Evolutionary conservation across 2,888 invertebrate species (phyloP).

Genomic region (Octonoba sinensis): DNA sequence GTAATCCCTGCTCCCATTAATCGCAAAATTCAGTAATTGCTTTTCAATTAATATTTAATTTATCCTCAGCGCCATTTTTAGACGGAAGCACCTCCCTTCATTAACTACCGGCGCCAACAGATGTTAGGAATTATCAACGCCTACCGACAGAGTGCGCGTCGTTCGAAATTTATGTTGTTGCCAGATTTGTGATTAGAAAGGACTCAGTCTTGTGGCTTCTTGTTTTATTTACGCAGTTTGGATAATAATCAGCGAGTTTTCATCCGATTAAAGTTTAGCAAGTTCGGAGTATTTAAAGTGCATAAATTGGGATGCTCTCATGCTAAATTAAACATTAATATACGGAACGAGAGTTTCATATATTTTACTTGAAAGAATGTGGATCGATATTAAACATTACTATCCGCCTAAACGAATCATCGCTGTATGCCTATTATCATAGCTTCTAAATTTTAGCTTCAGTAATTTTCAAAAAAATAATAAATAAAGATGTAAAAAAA

Average conservation of each 20-base stretch:
- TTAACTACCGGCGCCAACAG: conserved; percentile 45
- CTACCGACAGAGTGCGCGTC: conserved; percentile 8
- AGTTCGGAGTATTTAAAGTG: conserved; percentile 7
- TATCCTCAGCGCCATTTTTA: conserved; percentile 54
- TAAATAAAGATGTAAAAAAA: too few species aligned
- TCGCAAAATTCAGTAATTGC: conserved; percentile 55
- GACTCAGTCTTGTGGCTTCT: not conserved
- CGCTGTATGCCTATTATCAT: too few species aligned
- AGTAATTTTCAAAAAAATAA: too few species aligned
- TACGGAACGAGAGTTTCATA: not conserved
- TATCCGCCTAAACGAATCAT: too few species aligned
- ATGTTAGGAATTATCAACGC: conserved; percentile 42
- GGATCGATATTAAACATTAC: too few species aligned
- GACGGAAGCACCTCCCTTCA: conserved; percentile 21
- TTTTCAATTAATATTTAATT: conserved; percentile 62
- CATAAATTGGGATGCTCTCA: not conserved
- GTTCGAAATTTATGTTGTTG: conserved; percentile 34
- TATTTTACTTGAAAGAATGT: too few species aligned
- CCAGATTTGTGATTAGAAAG: conserved; percentile 16
- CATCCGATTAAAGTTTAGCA: conserved; percentile 23
- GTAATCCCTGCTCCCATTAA: conserved; percentile 42
- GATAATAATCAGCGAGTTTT: conserved; percentile 22
- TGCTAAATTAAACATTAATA: conserved; percentile 13
- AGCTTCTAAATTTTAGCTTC: too few species aligned
- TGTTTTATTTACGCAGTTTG: conserved; percentile 43